Percentiles rank a stretch among this genome's conserved stretches.
Evolutionary conservation across 2,113 vertebrate genomes (phyloP).

Genomic region (Kobus ellipsiprymnus): DNA sequence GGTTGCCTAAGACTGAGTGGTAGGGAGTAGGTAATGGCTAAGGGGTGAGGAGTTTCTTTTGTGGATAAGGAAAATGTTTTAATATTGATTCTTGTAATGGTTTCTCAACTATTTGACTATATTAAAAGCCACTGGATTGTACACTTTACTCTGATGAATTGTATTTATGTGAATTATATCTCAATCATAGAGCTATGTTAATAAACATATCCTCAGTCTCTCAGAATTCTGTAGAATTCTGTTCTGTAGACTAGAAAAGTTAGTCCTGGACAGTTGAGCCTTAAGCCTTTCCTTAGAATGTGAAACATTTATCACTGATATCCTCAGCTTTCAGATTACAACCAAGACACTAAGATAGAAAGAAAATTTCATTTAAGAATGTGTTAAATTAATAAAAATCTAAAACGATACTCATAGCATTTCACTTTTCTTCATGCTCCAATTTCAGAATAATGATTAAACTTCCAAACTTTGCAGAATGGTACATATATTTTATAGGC

Average conservation of each 20-base stretch:
- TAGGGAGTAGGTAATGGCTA: background rate
- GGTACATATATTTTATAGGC: slow-evolving; percentile 3
- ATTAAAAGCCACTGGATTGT: background rate
- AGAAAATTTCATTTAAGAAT: background rate
- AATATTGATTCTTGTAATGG: background rate
- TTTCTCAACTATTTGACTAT: background rate
- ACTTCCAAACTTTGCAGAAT: slow-evolving; percentile 28
- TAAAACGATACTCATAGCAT: background rate
- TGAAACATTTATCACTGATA: background rate
- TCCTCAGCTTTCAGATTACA: background rate
- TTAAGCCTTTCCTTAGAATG: background rate
- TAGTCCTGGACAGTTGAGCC: background rate
- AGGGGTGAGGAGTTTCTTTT: background rate
- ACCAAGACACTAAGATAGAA: background rate
- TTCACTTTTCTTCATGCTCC: slow-evolving; percentile 21
- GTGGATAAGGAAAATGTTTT: background rate
- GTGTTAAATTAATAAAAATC: background rate
- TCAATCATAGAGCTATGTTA: background rate
- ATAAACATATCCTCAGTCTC: background rate
- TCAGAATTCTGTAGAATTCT: background rate
- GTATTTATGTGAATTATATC: background rate
- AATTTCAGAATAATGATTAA: slow-evolving; percentile 36
- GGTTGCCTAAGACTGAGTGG: background rate
- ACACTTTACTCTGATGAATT: background rate
- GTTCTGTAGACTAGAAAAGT: background rate